Evolutionary conservation across 2,888 invertebrate genomes (phyloP), one percentile per base, ranked within the genome.

Genomic region (Drosophila austrosaltans): DNA sequence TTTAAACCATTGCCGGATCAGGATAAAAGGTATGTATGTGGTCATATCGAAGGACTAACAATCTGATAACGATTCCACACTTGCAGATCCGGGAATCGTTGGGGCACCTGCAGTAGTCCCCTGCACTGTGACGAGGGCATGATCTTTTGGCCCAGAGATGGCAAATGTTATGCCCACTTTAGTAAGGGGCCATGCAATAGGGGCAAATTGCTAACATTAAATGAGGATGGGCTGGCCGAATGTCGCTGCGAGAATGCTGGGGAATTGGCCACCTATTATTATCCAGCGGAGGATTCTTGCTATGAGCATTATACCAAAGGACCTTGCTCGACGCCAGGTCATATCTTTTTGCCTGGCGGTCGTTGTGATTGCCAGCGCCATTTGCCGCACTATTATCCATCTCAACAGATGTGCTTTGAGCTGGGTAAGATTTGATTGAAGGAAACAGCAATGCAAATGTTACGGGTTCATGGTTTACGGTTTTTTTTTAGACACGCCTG

Each of bases 301-400:
- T 96, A 96, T 90, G 95, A 96, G 77, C 96, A 96, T 89, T 97
- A 95, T 91, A 96, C 96, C 0, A 93, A 94, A 76, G 97, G 97
- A 0, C 97, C 97, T 0, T 97, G 97, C 88, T 94, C 94, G 66
- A 95, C 95, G 77, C 93, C 93, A 6, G 97, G 97, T 0, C 95
- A 96, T 90, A 92, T 97, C 64, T 97, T 96, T 92, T 92, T 97
- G 61, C 97, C 97, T 0, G 94, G 94, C 16, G 93, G 94, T 1
- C 93, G 92, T 25, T 97, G 97, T 83, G 96, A 96, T 62, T 97
- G 97, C 86, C 94, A 95, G 79, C 82, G 93, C 0, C 94, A 94
- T 76, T 90, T 97, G 77, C 96, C 96, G 1, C 96, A 97, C 87
- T 97, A 95, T 90, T 94, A 97, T 84, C 93, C 94, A 48, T 93